Conservation (phyloP, 2,113 vertebrate species). For the Excalfactoria chinensis region DNA sequence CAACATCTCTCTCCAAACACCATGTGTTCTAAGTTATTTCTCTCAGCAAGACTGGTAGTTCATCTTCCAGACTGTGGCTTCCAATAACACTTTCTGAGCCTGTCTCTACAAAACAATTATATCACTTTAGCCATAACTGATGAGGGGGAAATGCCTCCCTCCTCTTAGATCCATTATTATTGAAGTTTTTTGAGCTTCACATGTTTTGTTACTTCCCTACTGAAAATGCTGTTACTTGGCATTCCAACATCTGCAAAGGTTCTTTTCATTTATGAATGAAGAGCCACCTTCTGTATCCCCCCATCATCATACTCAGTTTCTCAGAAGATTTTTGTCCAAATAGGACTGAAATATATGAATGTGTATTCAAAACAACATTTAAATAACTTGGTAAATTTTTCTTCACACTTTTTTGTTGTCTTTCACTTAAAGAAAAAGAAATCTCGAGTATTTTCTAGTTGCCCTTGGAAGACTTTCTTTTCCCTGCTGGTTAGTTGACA, state of each 20-base stretch:
- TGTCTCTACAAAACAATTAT: constrained; percentile 11
- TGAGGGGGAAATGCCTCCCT: not conserved
- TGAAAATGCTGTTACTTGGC: constrained; percentile 70
- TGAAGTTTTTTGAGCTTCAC: not conserved
- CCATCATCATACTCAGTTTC: not conserved
- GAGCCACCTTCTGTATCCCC: not conserved
- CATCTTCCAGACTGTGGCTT: not conserved
- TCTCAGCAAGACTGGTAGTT: not conserved
- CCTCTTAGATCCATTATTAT: not conserved
- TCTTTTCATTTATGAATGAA: constrained; percentile 50
- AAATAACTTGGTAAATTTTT: not conserved
- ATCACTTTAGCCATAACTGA: not conserved
- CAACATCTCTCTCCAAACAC: not conserved
- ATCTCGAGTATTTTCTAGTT: constrained; percentile 20
- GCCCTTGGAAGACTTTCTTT: constrained; percentile 42
- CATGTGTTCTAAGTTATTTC: not conserved
- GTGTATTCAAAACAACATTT: not conserved
- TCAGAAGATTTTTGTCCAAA: constrained; percentile 29
- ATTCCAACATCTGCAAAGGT: constrained; percentile 53
- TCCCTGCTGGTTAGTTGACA: constrained; percentile 41
- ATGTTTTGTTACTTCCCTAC: constrained; percentile 73
- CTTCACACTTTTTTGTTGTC: not conserved
- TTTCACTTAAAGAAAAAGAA: constrained; percentile 18
- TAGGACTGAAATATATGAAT: not conserved
- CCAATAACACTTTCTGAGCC: not conserved